These are phyloP conservation scores for Procapra przewalskii DNA, from an alignment of 2,113 vertebrate species.

Conservation along the genomic window DNA sequence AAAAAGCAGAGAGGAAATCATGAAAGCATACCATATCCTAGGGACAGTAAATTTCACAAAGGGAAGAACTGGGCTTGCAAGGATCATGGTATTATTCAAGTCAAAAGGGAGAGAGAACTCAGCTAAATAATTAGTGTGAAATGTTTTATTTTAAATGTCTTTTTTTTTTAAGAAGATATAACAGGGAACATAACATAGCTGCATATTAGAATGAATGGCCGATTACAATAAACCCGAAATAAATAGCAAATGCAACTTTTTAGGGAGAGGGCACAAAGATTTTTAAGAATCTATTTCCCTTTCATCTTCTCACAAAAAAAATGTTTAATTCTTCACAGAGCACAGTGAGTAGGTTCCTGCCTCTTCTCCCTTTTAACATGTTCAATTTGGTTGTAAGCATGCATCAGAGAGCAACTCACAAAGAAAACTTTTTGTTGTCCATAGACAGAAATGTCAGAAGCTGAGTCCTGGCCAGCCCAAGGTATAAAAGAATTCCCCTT, in stretches of 20 bases:
- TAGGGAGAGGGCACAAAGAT: neutral
- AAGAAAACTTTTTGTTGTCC: conserved; percentile 54
- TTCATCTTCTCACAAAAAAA: conserved; percentile 1
- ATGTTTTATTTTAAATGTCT: conserved; percentile 8
- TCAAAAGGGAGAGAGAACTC: conserved; percentile 11
- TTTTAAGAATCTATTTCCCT: conserved; percentile 32
- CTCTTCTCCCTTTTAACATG: conserved; percentile 39
- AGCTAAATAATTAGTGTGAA: conserved; percentile 20
- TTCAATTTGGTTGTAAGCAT: conserved; percentile 33
- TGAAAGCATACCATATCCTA: neutral
- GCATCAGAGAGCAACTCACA: conserved; percentile 49
- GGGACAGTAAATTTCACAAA: conserved; percentile 10
- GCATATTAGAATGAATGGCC: neutral
- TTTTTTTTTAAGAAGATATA: conserved; percentile 34
- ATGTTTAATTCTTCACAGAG: conserved; percentile 48
- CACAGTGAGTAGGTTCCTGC: neutral
- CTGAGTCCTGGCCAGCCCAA: conserved; percentile 60
- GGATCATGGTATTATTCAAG: neutral
- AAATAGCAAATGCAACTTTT: neutral
- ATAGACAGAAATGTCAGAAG: conserved; percentile 63
- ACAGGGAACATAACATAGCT: neutral
- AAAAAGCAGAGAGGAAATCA: neutral
- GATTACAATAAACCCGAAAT: conserved; percentile 45
- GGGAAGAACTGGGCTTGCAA: neutral
- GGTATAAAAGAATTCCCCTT: conserved; percentile 65